Percentiles rank a stretch among this genome's conserved stretches.
Conservation (phyloP, 2,113 vertebrate species). For the Fregata magnificens region DNA sequence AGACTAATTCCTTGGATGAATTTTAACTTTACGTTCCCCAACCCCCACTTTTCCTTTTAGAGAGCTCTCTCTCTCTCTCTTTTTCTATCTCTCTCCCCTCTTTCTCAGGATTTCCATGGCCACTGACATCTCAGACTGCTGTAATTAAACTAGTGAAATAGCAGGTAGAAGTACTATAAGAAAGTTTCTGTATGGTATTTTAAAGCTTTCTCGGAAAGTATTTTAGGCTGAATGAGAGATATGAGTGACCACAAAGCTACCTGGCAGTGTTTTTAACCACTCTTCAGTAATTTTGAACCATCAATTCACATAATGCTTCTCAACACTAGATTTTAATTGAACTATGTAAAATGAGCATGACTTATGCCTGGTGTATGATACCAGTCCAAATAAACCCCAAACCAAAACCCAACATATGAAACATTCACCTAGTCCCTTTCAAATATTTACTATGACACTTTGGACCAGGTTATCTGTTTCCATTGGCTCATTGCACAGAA, state of each 20-base stretch:
- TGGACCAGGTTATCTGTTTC: background rate
- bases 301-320: background rate
- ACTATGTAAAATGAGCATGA: background rate
- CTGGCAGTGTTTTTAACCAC: background rate
- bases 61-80: rapidly evolving
- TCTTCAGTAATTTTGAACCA: background rate
- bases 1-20: conserved; percentile 23
- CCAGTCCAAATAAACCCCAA: background rate
- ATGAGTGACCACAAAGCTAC: background rate
- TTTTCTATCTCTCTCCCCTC: rapidly evolving
- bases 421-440: background rate
- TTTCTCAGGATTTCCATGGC: background rate
- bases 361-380: background rate
- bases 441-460: background rate
- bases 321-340: conserved; percentile 3
- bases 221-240: background rate
- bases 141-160: conserved; percentile 17
- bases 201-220: background rate
- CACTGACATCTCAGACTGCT: background rate
- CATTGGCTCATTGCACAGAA: background rate
- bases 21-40: background rate
- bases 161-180: background rate
- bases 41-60: background rate
- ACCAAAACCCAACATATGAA: background rate
- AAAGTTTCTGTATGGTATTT: background rate